Evolutionary conservation across 2,888 invertebrate genomes (phyloP).

Genomic region (Endotricha flammealis): DNA sequence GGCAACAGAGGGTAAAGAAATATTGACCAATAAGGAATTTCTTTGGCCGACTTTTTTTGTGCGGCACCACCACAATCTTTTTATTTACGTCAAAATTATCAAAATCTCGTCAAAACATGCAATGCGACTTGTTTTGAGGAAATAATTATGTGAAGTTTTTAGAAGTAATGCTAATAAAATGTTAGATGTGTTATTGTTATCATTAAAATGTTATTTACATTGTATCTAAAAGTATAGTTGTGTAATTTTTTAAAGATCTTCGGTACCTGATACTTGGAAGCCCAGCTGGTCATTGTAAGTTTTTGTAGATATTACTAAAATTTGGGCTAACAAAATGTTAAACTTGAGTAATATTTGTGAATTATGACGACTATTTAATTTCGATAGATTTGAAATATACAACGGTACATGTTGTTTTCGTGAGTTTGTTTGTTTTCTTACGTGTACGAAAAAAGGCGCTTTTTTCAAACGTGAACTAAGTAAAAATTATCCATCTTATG

Average conservation of each 20-base stretch:
- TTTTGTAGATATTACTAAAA: neutral
- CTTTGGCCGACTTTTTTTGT: slow-evolving; percentile 23
- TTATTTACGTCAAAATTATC: slow-evolving; percentile 34
- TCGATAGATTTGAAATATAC: too few species aligned
- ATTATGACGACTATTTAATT: too few species aligned
- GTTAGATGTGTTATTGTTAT: slow-evolving; percentile 12
- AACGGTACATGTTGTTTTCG: too few species aligned
- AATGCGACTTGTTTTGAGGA: slow-evolving; percentile 51
- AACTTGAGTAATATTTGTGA: too few species aligned
- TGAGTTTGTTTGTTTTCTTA: neutral
- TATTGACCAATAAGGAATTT: slow-evolving; percentile 1
- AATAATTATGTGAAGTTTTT: slow-evolving; percentile 5
- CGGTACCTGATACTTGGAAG: slow-evolving; percentile 34
- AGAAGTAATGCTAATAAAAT: slow-evolving; percentile 10
- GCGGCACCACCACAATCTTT: too few species aligned
- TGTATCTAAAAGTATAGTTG: slow-evolving; percentile 27
- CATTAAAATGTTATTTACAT: slow-evolving; percentile 21
- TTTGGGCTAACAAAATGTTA: too few species aligned
- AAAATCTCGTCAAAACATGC: slow-evolving; percentile 50
- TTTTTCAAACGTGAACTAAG: neutral
- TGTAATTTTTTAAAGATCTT: slow-evolving; percentile 28
- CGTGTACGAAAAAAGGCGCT: neutral
- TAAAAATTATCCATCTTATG: slow-evolving; percentile 1
- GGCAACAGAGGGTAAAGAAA: too few species aligned
- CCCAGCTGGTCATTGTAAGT: slow-evolving; percentile 44